These are phyloP conservation scores for Indicator indicator DNA, from an alignment of 2,113 vertebrate genomes.

Conservation along the genomic window DNA sequence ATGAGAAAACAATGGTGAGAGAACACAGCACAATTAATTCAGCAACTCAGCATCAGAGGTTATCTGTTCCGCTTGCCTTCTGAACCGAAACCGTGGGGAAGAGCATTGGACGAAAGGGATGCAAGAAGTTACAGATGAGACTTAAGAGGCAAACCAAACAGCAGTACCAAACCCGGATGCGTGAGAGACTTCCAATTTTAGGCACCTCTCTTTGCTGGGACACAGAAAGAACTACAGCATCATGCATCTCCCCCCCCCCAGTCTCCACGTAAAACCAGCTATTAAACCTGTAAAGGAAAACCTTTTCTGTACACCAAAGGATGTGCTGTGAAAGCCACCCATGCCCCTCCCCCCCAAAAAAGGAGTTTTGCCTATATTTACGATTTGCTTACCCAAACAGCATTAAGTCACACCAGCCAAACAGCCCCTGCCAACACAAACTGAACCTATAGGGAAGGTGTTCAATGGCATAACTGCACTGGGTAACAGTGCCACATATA, in stretches of 20 bases:
- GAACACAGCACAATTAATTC: neutral
- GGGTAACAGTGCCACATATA: neutral
- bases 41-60: neutral
- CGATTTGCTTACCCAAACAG: neutral
- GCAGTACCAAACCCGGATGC: neutral
- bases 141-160: neutral
- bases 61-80: neutral
- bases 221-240: neutral
- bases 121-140: neutral
- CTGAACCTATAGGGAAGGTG: rapidly evolving
- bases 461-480: rapidly evolving
- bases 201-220: neutral
- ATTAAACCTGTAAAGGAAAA: neutral
- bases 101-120: neutral
- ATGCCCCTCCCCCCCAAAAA: neutral
- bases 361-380: neutral
- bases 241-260: neutral
- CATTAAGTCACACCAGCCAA: neutral
- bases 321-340: neutral
- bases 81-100: neutral
- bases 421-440: neutral
- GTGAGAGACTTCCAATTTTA: neutral
- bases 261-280: neutral
- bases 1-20: neutral
- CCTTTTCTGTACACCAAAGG: neutral